Evolutionary conservation across 2,797 vertebrate species (phyloP).

Genomic region (Poecilia gillii): DNA sequence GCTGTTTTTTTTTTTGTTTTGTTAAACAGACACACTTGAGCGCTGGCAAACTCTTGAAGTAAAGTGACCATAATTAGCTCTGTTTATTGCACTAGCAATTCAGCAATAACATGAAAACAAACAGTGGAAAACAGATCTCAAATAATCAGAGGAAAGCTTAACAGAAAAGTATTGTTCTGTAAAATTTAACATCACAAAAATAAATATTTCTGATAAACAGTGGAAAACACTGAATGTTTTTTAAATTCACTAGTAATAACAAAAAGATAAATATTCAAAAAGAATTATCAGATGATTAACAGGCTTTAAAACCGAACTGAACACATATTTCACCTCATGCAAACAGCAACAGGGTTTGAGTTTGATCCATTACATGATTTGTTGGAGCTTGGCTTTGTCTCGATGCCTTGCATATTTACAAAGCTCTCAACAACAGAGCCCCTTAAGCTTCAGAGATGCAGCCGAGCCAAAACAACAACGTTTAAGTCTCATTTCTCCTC

Average conservation of each 20-base stretch:
- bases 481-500: conserved; percentile 17
- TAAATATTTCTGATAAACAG: conserved; percentile 4
- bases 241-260: conserved; percentile 23
- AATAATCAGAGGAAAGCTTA: conserved; percentile 15
- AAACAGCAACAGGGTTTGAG: conserved; percentile 36
- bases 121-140: neutral
- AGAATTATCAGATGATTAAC: neutral
- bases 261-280: conserved; percentile 11
- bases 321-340: conserved; percentile 24
- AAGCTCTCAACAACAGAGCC: conserved; percentile 37
- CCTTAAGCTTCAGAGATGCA: conserved; percentile 9
- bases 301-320: conserved; percentile 14
- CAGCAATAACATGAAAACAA: neutral
- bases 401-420: conserved; percentile 41
- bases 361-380: conserved; percentile 51
- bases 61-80: conserved; percentile 2
- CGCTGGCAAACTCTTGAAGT: neutral
- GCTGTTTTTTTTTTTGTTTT: neutral
- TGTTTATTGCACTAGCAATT: conserved; percentile 18
- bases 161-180: conserved; percentile 4
- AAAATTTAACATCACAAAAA: conserved; percentile 32
- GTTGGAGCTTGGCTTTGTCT: conserved; percentile 46
- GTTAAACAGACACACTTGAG: conserved; percentile 19
- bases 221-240: conserved; percentile 14
- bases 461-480: neutral